A percentile compares a stretch with the other conserved stretches of the same genome.
Evolutionary conservation across 2,797 vertebrate genomes (phyloP).

Genomic region (Cichlasoma orientale): DNA sequence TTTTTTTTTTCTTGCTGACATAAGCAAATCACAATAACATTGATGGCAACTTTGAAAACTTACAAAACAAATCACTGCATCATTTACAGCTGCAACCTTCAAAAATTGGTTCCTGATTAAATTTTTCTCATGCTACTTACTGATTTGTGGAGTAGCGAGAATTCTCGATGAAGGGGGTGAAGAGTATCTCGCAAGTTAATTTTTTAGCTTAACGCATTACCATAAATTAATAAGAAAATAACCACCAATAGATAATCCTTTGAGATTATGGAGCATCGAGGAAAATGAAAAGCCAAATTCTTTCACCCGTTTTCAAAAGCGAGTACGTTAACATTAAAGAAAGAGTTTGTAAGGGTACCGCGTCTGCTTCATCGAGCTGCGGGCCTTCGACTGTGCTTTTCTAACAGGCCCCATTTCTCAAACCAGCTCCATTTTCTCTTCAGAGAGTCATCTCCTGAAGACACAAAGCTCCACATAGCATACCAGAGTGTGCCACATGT

Average conservation of each 20-base stretch:
- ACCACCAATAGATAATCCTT: conserved; percentile 12
- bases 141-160: conserved; percentile 17
- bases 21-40: not conserved
- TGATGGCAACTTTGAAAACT: no score
- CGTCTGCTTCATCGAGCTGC: conserved; percentile 32
- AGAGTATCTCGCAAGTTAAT: not conserved
- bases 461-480: conserved; percentile 35
- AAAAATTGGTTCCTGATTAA: conserved; percentile 12
- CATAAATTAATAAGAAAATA: conserved; percentile 23
- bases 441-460: conserved; percentile 18
- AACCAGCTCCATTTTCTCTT: conserved; percentile 36
- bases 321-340: conserved; percentile 7
- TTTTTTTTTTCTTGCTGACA: not conserved
- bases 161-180: conserved; percentile 8
- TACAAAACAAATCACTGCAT: not conserved
- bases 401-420: conserved; percentile 31
- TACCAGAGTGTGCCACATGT: conserved; percentile 66
- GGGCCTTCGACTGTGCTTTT: conserved; percentile 3
- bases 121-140: not conserved
- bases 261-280: not conserved
- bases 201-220: conserved; percentile 29
- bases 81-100: conserved; percentile 26
- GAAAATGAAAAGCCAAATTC: conserved; percentile 23
- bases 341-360: conserved; percentile 37
- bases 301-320: conserved; percentile 36